phyloP scores from a whole-genome alignment of 2,888 invertebrate genomes.

The Tenodera sinensis region DNA sequence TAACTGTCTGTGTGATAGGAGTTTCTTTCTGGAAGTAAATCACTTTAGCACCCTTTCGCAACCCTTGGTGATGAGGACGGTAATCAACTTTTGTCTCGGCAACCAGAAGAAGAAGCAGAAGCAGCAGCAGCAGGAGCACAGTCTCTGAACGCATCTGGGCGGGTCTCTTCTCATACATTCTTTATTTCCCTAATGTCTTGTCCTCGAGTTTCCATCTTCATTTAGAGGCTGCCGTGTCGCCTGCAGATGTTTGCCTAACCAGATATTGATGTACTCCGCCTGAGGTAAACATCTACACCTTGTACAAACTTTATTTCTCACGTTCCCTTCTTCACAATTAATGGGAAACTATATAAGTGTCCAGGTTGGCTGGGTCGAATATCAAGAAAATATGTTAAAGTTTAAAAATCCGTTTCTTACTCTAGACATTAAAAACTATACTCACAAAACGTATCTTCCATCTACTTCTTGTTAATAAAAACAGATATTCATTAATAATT shows the following conservation, averaged over 20 bases:
- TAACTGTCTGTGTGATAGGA: not conserved
- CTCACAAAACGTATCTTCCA: no score
- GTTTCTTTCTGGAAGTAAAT: not conserved
- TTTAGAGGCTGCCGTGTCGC: not conserved
- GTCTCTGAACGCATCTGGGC: not conserved
- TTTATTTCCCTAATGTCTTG: conserved; percentile 11
- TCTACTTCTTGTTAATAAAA: no score
- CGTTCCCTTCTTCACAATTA: no score
- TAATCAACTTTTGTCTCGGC: not conserved
- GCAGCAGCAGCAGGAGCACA: not conserved
- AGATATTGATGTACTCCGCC: not conserved
- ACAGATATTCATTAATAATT: no score
- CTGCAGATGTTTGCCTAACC: not conserved
- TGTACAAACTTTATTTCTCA: no score
- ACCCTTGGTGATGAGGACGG: not conserved
- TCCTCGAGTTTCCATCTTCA: not conserved
- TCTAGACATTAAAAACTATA: no score
- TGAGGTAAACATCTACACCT: not conserved
- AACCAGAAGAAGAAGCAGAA: not conserved
- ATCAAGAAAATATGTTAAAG: no score
- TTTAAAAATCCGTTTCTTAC: no score
- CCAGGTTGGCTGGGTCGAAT: no score
- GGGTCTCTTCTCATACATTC: conserved; percentile 12
- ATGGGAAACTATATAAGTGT: no score
- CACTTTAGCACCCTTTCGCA: not conserved